Evolutionary conservation across 2,797 vertebrate genomes (phyloP).

Genomic region (Setipinna tenuifilis): DNA sequence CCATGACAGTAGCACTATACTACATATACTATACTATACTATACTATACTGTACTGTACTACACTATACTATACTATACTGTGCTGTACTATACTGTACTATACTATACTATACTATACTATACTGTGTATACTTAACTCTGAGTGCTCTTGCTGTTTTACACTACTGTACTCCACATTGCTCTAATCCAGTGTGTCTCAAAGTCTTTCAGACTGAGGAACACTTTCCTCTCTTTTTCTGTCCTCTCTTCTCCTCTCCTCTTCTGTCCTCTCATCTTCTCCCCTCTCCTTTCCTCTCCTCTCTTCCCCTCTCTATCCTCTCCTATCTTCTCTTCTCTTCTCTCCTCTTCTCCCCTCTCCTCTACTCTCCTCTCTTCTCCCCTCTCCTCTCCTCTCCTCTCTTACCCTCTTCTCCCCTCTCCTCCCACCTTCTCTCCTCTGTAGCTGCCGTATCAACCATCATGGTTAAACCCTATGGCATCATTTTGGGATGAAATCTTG

Average conservation of each 20-base stretch:
- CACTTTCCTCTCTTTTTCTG: too few species aligned
- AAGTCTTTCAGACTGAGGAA: too few species aligned
- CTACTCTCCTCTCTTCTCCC: neutral
- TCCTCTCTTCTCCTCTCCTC: slow-evolving; percentile 32
- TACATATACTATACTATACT: too few species aligned
- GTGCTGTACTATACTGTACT: too few species aligned
- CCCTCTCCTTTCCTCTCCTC: neutral
- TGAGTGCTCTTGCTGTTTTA: too few species aligned
- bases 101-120: too few species aligned
- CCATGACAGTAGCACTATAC: too few species aligned
- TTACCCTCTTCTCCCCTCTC: neutral
- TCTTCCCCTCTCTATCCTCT: neutral
- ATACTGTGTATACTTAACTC: too few species aligned
- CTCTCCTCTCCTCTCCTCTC: neutral
- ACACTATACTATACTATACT: too few species aligned
- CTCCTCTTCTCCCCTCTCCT: slow-evolving; percentile 44
- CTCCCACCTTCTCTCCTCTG: neutral
- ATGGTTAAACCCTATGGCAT: neutral
- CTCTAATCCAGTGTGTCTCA: too few species aligned
- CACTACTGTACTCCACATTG: too few species aligned
- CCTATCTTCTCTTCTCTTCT: neutral
- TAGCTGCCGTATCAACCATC: neutral
- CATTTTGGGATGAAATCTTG: neutral
- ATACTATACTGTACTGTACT: too few species aligned
- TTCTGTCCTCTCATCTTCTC: neutral